Conservation (phyloP, 2,797 vertebrate species). For the Hippocampus kuda region DNA sequence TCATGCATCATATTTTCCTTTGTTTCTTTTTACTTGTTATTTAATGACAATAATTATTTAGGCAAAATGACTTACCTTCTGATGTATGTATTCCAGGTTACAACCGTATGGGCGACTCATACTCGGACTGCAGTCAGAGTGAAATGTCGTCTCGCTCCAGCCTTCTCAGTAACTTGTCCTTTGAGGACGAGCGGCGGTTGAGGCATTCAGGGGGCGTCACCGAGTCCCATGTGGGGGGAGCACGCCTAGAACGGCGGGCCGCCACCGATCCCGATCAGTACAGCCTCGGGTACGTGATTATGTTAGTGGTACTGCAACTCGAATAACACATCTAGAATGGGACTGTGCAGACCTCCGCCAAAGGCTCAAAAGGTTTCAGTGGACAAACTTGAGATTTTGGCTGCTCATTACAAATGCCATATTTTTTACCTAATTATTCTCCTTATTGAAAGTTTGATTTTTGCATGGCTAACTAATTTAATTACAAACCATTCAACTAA, state of each 20-base stretch:
- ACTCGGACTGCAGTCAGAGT: constrained; percentile 93
- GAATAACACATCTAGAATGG: not conserved
- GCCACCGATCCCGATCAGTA: constrained; percentile 87
- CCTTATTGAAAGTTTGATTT: no score
- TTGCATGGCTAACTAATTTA: no score
- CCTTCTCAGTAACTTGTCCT: constrained; percentile 95
- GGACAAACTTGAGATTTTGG: not conserved
- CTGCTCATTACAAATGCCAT: not conserved
- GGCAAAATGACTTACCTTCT: not conserved
- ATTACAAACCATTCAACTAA: no score
- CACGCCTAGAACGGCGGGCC: constrained; percentile 80
- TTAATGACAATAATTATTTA: not conserved
- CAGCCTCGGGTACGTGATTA: constrained; percentile 89
- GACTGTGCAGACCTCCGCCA: no score
- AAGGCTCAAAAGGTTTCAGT: not conserved
- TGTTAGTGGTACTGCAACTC: not conserved
- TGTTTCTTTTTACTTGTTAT: no score
- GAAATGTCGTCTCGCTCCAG: constrained; percentile 97
- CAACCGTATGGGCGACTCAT: constrained; percentile 78
- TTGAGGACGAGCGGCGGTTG: constrained; percentile 87
- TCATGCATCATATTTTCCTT: no score
- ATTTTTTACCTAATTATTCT: no score
- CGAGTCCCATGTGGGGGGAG: constrained; percentile 73
- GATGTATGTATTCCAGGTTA: constrained; percentile 66
- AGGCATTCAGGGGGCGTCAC: constrained; percentile 81